phyloP scores from a whole-genome alignment of 2,797 vertebrate species.

The Dendrocincla fuliginosa region DNA sequence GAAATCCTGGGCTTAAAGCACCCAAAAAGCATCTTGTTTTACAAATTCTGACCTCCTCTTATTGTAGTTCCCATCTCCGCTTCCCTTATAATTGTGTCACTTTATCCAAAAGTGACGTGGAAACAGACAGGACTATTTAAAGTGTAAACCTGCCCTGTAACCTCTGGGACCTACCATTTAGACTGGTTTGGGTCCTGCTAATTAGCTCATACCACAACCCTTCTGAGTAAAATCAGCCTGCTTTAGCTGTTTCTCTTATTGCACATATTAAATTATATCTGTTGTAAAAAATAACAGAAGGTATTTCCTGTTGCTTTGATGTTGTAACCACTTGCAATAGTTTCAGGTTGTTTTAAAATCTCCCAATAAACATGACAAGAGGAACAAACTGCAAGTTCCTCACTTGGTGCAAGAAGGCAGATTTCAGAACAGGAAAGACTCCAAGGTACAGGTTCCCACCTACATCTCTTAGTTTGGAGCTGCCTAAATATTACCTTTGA shows the following conservation, averaged over 20 bases:
- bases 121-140: not conserved
- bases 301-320: not conserved
- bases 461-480: not conserved
- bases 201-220: not conserved
- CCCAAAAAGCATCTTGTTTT: conserved; percentile 17
- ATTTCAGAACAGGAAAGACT: conserved; percentile 38
- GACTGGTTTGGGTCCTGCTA: not conserved
- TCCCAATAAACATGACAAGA: conserved; percentile 59
- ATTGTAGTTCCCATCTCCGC: not conserved
- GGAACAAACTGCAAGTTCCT: conserved; percentile 52
- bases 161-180: not conserved
- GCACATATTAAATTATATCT: not conserved
- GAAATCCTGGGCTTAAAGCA: conserved; percentile 35
- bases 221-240: not conserved
- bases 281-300: not conserved
- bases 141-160: not conserved
- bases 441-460: not conserved
- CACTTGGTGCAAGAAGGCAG: conserved; percentile 31
- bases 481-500: not conserved
- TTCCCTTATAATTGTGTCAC: not conserved
- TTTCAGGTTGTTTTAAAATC: conserved; percentile 19
- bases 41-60: not conserved
- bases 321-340: not conserved
- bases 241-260: conserved; percentile 33
- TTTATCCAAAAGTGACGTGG: not conserved